phyloP scores from a whole-genome alignment of 2,888 invertebrate genomes.

The Platycheirus albimanus region DNA sequence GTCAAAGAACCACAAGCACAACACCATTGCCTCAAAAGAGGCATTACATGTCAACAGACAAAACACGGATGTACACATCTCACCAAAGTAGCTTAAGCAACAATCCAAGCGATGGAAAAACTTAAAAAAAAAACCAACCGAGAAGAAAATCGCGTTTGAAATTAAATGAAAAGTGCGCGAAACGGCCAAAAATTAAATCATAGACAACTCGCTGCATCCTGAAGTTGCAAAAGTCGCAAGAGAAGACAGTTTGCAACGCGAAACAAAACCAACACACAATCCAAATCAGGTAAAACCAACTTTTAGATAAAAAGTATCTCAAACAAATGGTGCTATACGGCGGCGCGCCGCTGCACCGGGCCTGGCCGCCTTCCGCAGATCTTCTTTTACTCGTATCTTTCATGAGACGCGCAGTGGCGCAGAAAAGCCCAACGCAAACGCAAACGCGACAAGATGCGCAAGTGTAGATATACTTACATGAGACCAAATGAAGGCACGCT shows the following conservation, averaged over 20 bases:
- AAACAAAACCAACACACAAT: slow-evolving; percentile 54
- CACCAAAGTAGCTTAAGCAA: slow-evolving; percentile 59
- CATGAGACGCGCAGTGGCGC: not conserved
- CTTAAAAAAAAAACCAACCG: slow-evolving; percentile 20
- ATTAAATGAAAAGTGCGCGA: slow-evolving; percentile 59
- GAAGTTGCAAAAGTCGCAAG: slow-evolving; percentile 56
- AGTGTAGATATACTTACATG: slow-evolving; percentile 52
- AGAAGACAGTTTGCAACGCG: slow-evolving; percentile 38
- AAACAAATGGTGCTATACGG: slow-evolving; percentile 71
- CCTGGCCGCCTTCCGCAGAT: slow-evolving; percentile 51
- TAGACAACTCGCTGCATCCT: slow-evolving; percentile 61
- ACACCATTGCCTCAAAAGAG: slow-evolving; percentile 53
- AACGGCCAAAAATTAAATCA: slow-evolving; percentile 71
- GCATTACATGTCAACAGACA: slow-evolving; percentile 67
- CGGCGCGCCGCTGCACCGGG: too few relatives aligned
- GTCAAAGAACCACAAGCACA: slow-evolving; percentile 66
- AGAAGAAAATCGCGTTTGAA: slow-evolving; percentile 55
- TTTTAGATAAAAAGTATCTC: slow-evolving; percentile 68
- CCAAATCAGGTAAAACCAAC: slow-evolving; percentile 63
- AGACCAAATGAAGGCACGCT: slow-evolving; percentile 62
- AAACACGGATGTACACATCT: slow-evolving; percentile 71
- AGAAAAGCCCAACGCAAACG: slow-evolving; percentile 33
- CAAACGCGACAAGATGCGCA: slow-evolving; percentile 22
- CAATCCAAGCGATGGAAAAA: slow-evolving; percentile 57
- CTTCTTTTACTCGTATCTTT: too few relatives aligned